These are phyloP conservation scores for Coregonus suidteri DNA, from an alignment of 2,797 vertebrate genomes.

Conservation along the genomic window DNA sequence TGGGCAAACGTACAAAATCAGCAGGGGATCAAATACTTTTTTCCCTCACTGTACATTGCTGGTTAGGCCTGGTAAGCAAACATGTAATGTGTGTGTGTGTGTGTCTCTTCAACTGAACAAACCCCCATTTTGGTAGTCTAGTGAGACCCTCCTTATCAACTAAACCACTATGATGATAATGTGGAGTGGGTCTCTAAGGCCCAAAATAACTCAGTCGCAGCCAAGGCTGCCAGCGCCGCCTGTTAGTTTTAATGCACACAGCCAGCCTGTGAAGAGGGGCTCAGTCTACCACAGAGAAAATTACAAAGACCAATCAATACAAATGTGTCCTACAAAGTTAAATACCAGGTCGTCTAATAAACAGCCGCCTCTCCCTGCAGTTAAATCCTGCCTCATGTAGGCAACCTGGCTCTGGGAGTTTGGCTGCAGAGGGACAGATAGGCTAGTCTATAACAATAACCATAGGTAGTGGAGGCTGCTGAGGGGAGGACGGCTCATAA, in stretches of 20 bases:
- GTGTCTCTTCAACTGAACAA: not conserved
- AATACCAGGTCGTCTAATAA: conserved; percentile 63
- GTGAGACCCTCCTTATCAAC: conserved; percentile 31
- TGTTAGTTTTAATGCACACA: conserved; percentile 59
- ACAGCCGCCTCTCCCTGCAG: conserved; percentile 57
- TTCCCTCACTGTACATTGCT: not conserved
- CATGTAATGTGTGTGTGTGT: not conserved
- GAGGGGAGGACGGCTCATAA: no score
- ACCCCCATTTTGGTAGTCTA: conserved; percentile 22
- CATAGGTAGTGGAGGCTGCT: no score
- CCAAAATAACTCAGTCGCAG: conserved; percentile 32
- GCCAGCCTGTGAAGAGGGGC: conserved; percentile 46
- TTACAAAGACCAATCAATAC: conserved; percentile 71
- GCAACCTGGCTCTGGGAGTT: conserved; percentile 53
- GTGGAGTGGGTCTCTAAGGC: conserved; percentile 8
- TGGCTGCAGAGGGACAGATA: conserved; percentile 33
- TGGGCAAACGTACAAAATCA: no score
- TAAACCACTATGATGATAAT: conserved; percentile 32
- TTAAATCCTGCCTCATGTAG: conserved; percentile 40
- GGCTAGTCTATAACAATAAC: conserved; percentile 9
- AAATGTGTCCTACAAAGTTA: conserved; percentile 67
- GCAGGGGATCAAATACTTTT: no score
- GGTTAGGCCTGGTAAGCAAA: not conserved
- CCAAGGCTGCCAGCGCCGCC: conserved; percentile 43
- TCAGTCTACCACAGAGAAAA: conserved; percentile 65